phyloP scores from a whole-genome alignment of 2,888 invertebrate species.

The Pseudanteris insignis region DNA sequence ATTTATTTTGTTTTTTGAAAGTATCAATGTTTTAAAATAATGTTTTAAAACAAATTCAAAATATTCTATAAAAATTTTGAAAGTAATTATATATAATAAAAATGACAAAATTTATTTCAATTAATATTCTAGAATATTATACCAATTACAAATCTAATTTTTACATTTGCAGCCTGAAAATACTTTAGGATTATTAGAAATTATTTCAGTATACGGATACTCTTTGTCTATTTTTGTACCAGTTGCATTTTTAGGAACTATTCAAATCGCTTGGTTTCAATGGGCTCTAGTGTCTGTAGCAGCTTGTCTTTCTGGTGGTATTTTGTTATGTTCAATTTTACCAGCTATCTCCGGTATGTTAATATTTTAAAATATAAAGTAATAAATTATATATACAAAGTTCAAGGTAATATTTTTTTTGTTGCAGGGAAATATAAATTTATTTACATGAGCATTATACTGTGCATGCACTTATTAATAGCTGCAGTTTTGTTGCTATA shows the following conservation, averaged over 20 bases:
- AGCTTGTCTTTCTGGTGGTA: slow-evolving; percentile 84
- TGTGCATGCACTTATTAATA: slow-evolving; percentile 81
- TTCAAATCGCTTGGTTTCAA: slow-evolving; percentile 83
- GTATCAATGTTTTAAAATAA: too few relatives aligned
- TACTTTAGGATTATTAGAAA: slow-evolving; percentile 79
- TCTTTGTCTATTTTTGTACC: slow-evolving; percentile 94
- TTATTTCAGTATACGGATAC: slow-evolving; percentile 95
- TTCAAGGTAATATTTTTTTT: too few relatives aligned
- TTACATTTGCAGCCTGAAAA: slow-evolving; percentile 64
- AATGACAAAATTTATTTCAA: too few relatives aligned
- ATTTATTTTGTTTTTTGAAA: too few relatives aligned
- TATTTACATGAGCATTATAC: slow-evolving; percentile 73
- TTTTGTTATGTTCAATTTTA: slow-evolving; percentile 82
- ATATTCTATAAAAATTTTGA: too few relatives aligned
- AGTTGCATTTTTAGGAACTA: slow-evolving; percentile 90
- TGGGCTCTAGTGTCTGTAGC: slow-evolving; percentile 88
- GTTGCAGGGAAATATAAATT: slow-evolving; percentile 70
- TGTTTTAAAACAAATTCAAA: too few relatives aligned
- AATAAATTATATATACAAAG: slow-evolving; percentile 5
- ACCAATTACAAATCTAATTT: too few relatives aligned
- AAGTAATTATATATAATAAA: too few relatives aligned
- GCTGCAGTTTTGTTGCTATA: slow-evolving; percentile 88
- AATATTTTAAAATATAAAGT: not conserved
- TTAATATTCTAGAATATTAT: too few relatives aligned
- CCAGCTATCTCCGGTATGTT: slow-evolving; percentile 73